phyloP scores from a whole-genome alignment of 2,113 vertebrate genomes.

The human (Homo sapiens) region DNA sequence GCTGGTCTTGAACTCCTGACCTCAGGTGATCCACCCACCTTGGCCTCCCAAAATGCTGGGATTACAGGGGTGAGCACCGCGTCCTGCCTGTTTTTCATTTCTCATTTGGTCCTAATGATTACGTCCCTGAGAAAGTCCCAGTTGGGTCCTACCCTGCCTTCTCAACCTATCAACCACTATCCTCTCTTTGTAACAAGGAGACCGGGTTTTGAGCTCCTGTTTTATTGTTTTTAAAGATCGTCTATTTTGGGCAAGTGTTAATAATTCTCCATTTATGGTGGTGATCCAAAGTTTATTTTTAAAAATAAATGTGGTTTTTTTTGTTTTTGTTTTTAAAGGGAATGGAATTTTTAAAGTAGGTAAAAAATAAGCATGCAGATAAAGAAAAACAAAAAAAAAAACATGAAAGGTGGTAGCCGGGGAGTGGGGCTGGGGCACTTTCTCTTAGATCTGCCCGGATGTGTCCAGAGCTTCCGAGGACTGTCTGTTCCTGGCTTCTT shows the following conservation, averaged over 20 bases:
- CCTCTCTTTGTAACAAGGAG: background rate
- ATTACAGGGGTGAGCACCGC: too few species aligned
- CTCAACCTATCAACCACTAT: rapidly evolving
- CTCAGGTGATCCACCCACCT: too few species aligned
- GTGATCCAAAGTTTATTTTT: background rate
- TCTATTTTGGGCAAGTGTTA: background rate
- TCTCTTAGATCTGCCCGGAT: background rate
- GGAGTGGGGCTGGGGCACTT: background rate
- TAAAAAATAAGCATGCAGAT: background rate
- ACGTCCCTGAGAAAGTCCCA: background rate
- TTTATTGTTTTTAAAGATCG: background rate
- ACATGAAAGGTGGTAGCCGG: rapidly evolving
- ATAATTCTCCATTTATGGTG: background rate
- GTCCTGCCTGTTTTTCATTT: background rate
- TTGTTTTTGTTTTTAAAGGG: too few species aligned
- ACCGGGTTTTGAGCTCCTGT: background rate
- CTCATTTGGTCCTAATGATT: background rate
- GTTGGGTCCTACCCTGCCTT: background rate
- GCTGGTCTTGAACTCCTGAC: too few species aligned
- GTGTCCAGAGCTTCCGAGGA: background rate
- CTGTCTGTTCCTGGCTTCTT: background rate
- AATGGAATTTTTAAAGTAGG: background rate
- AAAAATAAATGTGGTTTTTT: background rate
- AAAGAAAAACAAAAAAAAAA: background rate
- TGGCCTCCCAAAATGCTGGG: too few species aligned